Base-by-base conservation (phyloP, 2,888 invertebrate species). In the Xylota sylvarum region DNA sequence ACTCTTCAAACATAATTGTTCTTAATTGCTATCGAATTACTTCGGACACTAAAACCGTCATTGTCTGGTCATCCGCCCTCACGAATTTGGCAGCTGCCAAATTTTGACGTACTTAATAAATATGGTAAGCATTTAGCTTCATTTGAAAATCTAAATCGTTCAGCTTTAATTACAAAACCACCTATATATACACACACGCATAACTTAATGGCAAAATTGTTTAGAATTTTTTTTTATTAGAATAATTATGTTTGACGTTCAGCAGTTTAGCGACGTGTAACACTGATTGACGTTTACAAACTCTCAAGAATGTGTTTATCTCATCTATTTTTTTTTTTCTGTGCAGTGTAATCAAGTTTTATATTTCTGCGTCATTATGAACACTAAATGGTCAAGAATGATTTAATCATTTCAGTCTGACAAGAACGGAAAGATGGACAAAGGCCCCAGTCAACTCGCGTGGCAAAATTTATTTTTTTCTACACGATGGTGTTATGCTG, bases 211-310 rank as follows among this genome's bases (percentile, higher is more conserved):
- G 60, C 14, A 37, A 35, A 58, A 58, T 58, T 58, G 58, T 12
- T 35, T 58, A 17, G 60, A 43, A 43, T 12, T 23, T 43, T 12
- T 35, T 17, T 60, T 60, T 19, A 37, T 60, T 60, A 37, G 40
- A 60, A 55, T 55, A 40, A 27, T 72, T 12, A 27, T 27, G 0
- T 1, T 12, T 35, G 37, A 30, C 72, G 32, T 50, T 19, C 19
- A 60, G 37, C 48, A 35, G 35, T 50, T 72, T 14, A 50, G 35
- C 60, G 50, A 65, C 17, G 32, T 50, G 65, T 50, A 17, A 30
- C 9, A 12, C 17, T 64, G 64, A 74, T 65, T 64, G 74, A 74
- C 74, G 55, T 74, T 74, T 55, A 74, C 30, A 52, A 64, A 52
- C 43, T 23, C 43, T 56, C 35, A 65, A 55, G 55, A 58, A 46